Percentiles rank a stretch among this genome's conserved stretches.
These are phyloP conservation scores for Torymus texanus DNA, from an alignment of 2,888 invertebrate species.

Conservation along the genomic window DNA sequence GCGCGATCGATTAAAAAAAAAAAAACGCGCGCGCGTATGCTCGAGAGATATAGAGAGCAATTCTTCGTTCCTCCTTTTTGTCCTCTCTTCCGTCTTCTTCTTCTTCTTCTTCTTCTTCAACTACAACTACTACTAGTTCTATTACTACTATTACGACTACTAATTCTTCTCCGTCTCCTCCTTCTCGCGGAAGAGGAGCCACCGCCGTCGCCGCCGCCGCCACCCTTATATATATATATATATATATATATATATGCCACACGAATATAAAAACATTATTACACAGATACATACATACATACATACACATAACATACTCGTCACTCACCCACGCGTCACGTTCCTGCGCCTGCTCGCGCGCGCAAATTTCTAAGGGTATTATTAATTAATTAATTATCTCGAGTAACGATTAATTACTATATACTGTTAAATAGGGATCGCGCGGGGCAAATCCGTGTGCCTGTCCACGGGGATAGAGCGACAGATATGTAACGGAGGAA, in stretches of 20 bases:
- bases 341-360: slow-evolving; percentile 9
- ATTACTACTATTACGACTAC: not conserved
- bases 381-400: too few relatives aligned
- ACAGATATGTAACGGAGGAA: too few relatives aligned
- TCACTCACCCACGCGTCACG: not conserved
- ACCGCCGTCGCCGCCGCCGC: too few relatives aligned
- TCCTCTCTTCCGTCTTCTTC: not conserved
- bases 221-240: too few relatives aligned
- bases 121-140: not conserved
- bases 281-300: too few relatives aligned
- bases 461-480: too few relatives aligned
- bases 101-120: not conserved
- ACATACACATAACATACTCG: too few relatives aligned
- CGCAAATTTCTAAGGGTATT: slow-evolving; percentile 5
- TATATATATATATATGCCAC: too few relatives aligned
- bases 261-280: too few relatives aligned
- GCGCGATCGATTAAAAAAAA: not conserved
- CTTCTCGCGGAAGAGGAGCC: not conserved
- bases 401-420: too few relatives aligned
- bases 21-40: slow-evolving; percentile 16
- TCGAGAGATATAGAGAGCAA: slow-evolving; percentile 1
- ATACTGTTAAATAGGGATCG: too few relatives aligned
- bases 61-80: slow-evolving; percentile 7
- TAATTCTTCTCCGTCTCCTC: slow-evolving; percentile 6
- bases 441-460: too few relatives aligned